A percentile compares a stretch with the other conserved stretches of the same genome.
Conservation (phyloP, 2,113 vertebrate genomes). For the Pseudonaja textilis region DNA sequence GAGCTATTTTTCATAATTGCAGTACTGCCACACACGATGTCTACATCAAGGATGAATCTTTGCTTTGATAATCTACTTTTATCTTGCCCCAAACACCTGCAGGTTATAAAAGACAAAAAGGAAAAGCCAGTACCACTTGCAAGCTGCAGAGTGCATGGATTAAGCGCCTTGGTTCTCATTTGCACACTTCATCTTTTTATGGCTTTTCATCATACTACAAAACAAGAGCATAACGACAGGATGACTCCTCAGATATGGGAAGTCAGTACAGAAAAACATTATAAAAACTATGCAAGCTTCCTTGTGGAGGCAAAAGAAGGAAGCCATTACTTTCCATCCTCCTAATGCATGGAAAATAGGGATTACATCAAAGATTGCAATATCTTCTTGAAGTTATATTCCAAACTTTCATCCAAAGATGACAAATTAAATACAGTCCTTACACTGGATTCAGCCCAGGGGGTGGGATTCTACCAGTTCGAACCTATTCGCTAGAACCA, state of each 20-base stretch:
- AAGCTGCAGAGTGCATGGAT: slow-evolving; percentile 61
- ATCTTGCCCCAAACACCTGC: slow-evolving; percentile 77
- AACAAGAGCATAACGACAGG: background rate
- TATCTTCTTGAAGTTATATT: background rate
- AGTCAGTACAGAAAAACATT: background rate
- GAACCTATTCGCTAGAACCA: too few relatives aligned
- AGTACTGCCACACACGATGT: slow-evolving; percentile 74
- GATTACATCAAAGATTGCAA: background rate
- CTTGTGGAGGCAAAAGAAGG: background rate
- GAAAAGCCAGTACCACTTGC: slow-evolving; percentile 55
- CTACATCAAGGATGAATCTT: slow-evolving; percentile 76
- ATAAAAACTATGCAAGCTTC: background rate
- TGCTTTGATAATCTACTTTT: slow-evolving; percentile 78
- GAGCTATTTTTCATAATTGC: slow-evolving; percentile 73
- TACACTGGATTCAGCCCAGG: background rate
- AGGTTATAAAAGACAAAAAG: slow-evolving; percentile 68
- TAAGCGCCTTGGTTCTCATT: slow-evolving; percentile 57
- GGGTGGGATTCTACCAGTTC: too few relatives aligned
- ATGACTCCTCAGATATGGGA: background rate
- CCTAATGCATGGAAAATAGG: background rate
- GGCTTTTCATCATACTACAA: background rate
- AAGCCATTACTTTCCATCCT: background rate
- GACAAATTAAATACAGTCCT: background rate
- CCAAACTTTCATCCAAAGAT: background rate
- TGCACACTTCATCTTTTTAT: slow-evolving; percentile 7